These are phyloP conservation scores for Marmota monax DNA, from an alignment of 2,113 vertebrate species.

Conservation along the genomic window DNA sequence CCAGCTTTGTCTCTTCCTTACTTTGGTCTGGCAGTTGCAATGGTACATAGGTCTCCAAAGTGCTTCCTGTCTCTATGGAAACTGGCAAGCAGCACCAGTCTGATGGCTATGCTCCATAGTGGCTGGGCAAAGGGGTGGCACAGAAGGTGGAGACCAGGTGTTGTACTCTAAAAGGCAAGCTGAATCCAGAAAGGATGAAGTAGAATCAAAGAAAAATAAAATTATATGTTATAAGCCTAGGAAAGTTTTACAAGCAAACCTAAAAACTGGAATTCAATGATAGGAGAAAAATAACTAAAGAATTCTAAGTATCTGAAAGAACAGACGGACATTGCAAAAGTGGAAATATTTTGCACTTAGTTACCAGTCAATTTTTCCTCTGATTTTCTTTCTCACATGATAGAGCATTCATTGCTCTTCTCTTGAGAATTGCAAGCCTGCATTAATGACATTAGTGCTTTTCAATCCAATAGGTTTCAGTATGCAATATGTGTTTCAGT, in stretches of 20 bases:
- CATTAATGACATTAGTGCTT: conserved; percentile 64
- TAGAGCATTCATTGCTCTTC: conserved; percentile 54
- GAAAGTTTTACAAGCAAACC: background rate
- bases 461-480: conserved; percentile 58
- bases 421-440: conserved; percentile 43
- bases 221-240: background rate
- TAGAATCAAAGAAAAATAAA: conserved; percentile 56
- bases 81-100: conserved; percentile 68
- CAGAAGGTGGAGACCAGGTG: conserved; percentile 78
- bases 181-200: background rate
- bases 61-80: conserved; percentile 82
- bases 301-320: conserved; percentile 1
- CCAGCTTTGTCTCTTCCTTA: conserved; percentile 79
- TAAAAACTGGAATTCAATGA: background rate
- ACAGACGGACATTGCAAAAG: background rate
- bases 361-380: conserved; percentile 62
- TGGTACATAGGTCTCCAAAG: conserved; percentile 67
- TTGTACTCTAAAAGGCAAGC: conserved; percentile 36
- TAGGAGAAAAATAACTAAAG: background rate
- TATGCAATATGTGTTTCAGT: conserved; percentile 73
- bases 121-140: conserved; percentile 60
- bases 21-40: conserved; percentile 76
- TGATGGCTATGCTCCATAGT: conserved; percentile 59
- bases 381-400: conserved; percentile 60
- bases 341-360: conserved; percentile 32